Conservation (phyloP, 2,797 vertebrate genomes). For the Cichlasoma orientale region DNA sequence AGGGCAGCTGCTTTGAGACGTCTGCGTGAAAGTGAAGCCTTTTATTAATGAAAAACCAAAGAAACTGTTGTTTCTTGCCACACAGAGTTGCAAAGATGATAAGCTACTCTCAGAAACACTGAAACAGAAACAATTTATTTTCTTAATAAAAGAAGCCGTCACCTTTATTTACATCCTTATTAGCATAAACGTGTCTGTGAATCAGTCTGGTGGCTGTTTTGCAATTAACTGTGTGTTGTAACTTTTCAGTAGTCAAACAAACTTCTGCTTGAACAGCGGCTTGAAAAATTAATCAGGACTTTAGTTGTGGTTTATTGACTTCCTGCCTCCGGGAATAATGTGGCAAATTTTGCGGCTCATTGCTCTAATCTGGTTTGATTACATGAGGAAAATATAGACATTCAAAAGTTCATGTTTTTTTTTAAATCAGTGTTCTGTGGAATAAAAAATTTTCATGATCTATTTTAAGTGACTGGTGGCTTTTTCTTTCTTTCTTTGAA, state of each 20-base stretch:
- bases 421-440: neutral
- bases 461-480: neutral
- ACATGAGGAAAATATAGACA: neutral
- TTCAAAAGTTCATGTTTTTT: neutral
- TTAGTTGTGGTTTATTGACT: neutral
- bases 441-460: neutral
- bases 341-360: neutral
- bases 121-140: neutral
- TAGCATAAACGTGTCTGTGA: neutral
- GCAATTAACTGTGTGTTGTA: neutral
- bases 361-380: neutral
- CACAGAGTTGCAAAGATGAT: neutral
- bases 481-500: neutral
- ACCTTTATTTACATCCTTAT: neutral
- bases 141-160: neutral
- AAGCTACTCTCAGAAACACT: neutral
- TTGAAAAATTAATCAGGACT: neutral
- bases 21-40: conserved; percentile 23
- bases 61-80: neutral
- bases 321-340: neutral
- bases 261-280: neutral
- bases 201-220: neutral
- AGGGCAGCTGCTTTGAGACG: conserved; percentile 48
- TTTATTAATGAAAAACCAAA: conserved; percentile 50
- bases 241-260: neutral